phyloP scores from a whole-genome alignment of 1,140 invertebrate genomes.

The Arion vulgaris region DNA sequence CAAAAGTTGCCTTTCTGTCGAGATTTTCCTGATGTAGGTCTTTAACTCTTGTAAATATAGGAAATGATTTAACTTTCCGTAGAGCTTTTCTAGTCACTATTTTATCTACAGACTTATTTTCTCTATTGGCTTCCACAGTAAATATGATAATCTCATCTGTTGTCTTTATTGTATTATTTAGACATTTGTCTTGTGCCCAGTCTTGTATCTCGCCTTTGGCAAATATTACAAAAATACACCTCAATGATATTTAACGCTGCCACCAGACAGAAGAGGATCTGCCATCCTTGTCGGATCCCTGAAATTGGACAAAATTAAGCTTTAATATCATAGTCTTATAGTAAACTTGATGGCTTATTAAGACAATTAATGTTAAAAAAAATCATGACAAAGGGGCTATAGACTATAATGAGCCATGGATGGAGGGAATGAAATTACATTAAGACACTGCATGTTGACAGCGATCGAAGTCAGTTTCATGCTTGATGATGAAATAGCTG shows the following conservation, averaged over 20 bases:
- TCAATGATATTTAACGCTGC: conserved; percentile 12
- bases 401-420: no score
- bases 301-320: neutral
- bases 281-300: conserved; percentile 20
- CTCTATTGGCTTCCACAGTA: neutral
- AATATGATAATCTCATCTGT: no score
- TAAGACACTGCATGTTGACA: no score
- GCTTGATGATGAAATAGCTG: no score
- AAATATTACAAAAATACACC: conserved; percentile 17
- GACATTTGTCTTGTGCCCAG: neutral
- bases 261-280: conserved; percentile 12
- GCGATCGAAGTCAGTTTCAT: no score
- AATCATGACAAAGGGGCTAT: no score
- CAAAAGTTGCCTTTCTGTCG: neutral
- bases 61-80: neutral
- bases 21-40: neutral
- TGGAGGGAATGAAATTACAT: no score
- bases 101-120: neutral
- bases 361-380: no score
- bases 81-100: neutral
- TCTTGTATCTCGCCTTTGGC: conserved; percentile 20
- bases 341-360: no score
- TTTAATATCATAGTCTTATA: no score
- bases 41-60: neutral
- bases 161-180: neutral